Evolutionary conservation across 2,113 vertebrate species (phyloP).

Genomic region (Grantiella picta): DNA sequence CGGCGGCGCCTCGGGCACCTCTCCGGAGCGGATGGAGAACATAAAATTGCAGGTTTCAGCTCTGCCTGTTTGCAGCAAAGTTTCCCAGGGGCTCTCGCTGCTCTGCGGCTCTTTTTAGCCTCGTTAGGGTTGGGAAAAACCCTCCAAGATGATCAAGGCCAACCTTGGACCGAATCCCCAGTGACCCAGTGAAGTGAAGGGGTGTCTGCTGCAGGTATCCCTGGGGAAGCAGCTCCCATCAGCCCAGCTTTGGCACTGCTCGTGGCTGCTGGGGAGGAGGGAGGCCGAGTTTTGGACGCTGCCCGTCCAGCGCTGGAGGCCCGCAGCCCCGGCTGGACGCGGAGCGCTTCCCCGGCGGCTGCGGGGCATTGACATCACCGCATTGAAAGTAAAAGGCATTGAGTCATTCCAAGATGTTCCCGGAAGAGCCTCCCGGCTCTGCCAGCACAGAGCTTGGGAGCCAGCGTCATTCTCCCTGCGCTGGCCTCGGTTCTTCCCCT

Average conservation of each 20-base stretch:
- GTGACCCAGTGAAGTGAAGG: rapidly evolving
- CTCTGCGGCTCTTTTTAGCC: rapidly evolving
- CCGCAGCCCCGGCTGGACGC: not conserved
- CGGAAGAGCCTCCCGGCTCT: not conserved
- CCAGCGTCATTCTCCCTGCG: not conserved
- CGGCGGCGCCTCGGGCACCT: not conserved
- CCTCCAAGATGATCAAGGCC: too few relatives aligned
- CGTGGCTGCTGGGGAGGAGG: not conserved
- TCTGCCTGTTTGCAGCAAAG: not conserved
- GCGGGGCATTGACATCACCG: not conserved
- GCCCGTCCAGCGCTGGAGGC: rapidly evolving
- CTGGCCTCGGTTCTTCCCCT: not conserved
- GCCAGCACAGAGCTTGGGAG: not conserved
- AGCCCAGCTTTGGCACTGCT: rapidly evolving
- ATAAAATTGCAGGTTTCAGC: rapidly evolving
- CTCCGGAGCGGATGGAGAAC: rapidly evolving
- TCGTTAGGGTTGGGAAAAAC: not conserved
- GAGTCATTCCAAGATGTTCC: constrained; percentile 35
- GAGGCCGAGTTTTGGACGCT: not conserved
- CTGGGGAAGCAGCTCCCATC: not conserved
- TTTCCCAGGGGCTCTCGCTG: not conserved
- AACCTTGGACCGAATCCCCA: too few relatives aligned
- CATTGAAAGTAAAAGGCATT: constrained; percentile 25
- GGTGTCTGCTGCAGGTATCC: not conserved
- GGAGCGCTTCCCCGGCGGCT: not conserved